These are phyloP conservation scores for Drosophila athabasca DNA, from an alignment of 1,140 invertebrate genomes.

Conservation along the genomic window DNA sequence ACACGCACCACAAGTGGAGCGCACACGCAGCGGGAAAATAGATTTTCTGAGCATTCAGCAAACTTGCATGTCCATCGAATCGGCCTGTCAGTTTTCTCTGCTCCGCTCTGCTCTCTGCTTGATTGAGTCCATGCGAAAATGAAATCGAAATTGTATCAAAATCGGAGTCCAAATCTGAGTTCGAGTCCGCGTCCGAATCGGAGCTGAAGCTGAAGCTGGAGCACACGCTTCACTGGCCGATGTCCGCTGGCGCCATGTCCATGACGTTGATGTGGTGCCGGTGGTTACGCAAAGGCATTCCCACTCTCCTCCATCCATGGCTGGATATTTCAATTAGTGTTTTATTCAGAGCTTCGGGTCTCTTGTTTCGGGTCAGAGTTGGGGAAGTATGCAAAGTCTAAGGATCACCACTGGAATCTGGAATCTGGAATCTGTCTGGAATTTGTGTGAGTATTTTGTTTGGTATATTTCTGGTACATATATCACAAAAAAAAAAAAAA, in stretches of 20 bases:
- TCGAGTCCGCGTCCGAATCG: neutral
- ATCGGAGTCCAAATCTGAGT: neutral
- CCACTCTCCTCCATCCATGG: conserved; percentile 1
- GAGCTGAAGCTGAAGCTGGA: conserved; percentile 14
- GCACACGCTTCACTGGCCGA: conserved; percentile 61
- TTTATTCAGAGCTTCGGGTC: conserved; percentile 50
- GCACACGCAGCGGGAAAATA: conserved; percentile 33
- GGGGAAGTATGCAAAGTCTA: conserved; percentile 32
- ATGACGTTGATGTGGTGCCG: conserved; percentile 45
- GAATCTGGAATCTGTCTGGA: neutral
- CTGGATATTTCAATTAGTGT: conserved; percentile 70
- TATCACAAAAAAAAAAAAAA: conserved; percentile 43
- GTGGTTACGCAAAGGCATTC: conserved; percentile 46
- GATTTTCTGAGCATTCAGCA: conserved; percentile 56
- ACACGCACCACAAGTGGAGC: conserved; percentile 52
- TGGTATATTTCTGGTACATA: conserved; percentile 33
- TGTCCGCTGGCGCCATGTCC: conserved; percentile 30
- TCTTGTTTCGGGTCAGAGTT: conserved; percentile 11
- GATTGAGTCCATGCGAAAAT: conserved; percentile 76
- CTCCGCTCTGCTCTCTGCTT: conserved; percentile 31
- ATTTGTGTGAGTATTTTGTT: neutral
- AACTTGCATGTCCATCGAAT: conserved; percentile 47
- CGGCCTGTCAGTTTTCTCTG: neutral
- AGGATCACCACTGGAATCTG: neutral
- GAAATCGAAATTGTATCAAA: conserved; percentile 47